Conservation (phyloP, 1,140 invertebrate genomes). For the Drosophila subpulchrella region DNA sequence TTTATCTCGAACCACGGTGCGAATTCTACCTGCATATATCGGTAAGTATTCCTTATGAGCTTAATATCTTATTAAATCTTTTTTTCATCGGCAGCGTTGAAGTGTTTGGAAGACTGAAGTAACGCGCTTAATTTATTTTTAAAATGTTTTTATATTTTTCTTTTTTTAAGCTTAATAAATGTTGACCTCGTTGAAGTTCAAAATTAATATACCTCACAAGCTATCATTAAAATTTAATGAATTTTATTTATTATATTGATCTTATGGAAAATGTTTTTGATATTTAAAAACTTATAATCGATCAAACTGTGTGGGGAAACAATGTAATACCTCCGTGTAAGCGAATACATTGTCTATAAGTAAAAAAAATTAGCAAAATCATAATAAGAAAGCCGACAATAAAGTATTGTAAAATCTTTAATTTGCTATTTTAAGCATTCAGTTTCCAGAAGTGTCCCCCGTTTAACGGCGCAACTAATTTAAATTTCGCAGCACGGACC, state of each 20-base stretch:
- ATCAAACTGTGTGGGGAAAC: too few species aligned
- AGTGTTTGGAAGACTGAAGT: slow-evolving; percentile 37
- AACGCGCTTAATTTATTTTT: neutral
- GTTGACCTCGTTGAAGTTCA: neutral
- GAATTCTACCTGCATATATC: slow-evolving; percentile 62
- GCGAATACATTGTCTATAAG: too few species aligned
- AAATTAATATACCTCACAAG: too few species aligned
- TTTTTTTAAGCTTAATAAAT: neutral
- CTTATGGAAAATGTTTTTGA: too few species aligned
- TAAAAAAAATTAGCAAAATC: too few species aligned
- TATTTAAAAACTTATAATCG: too few species aligned
- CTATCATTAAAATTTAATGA: too few species aligned
- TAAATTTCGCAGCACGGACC: slow-evolving; percentile 21
- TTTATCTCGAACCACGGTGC: slow-evolving; percentile 60
- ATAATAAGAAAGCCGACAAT: too few species aligned
- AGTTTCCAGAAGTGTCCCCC: neutral
- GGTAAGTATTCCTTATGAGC: slow-evolving; percentile 14
- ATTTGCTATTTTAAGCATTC: neutral
- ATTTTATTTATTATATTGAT: too few species aligned
- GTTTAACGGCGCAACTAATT: slow-evolving; percentile 32
- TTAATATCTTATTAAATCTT: too few species aligned
- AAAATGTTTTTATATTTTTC: neutral
- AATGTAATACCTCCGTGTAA: too few species aligned
- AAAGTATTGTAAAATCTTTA: neutral
- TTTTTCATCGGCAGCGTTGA: slow-evolving; percentile 37